Evolutionary conservation across 2,888 invertebrate genomes (phyloP).

Genomic region (Leptopterna dolabrata): DNA sequence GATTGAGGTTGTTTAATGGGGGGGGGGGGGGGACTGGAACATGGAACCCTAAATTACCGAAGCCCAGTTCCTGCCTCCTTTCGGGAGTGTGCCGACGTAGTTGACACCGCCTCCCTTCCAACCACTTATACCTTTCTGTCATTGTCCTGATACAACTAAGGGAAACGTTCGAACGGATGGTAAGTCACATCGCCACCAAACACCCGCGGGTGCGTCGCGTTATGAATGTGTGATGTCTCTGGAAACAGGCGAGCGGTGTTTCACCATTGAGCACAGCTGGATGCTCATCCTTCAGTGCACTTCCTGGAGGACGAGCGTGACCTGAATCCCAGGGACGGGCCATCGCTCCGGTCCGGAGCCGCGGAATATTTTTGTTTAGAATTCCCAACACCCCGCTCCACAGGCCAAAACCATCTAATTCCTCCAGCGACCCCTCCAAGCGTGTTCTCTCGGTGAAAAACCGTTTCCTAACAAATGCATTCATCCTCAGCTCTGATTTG

Average conservation of each 20-base stretch:
- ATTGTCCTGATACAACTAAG: background rate
- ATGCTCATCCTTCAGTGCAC: conserved; percentile 17
- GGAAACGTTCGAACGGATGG: background rate
- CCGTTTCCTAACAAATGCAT: conserved; percentile 33
- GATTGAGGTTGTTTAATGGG: no score
- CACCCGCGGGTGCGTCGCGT: background rate
- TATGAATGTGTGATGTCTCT: conserved; percentile 43
- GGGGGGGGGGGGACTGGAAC: no score
- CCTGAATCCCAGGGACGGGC: background rate
- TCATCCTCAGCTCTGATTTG: conserved; percentile 19
- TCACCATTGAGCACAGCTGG: conserved; percentile 34
- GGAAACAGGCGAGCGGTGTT: conserved; percentile 37
- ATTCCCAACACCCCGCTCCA: background rate
- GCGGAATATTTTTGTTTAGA: conserved; percentile 23
- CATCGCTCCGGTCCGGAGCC: background rate
- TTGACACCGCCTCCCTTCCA: no score
- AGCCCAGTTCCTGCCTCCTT: no score
- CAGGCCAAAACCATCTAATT: no score
- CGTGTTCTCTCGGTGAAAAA: conserved; percentile 1
- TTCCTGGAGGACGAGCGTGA: conserved; percentile 40
- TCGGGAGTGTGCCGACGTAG: no score
- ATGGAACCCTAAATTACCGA: no score
- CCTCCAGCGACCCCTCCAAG: background rate
- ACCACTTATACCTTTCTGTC: background rate
- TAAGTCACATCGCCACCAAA: background rate